These are phyloP conservation scores for Oncorhynchus mykiss DNA, from an alignment of 2,113 vertebrate species.

Conservation along the genomic window DNA sequence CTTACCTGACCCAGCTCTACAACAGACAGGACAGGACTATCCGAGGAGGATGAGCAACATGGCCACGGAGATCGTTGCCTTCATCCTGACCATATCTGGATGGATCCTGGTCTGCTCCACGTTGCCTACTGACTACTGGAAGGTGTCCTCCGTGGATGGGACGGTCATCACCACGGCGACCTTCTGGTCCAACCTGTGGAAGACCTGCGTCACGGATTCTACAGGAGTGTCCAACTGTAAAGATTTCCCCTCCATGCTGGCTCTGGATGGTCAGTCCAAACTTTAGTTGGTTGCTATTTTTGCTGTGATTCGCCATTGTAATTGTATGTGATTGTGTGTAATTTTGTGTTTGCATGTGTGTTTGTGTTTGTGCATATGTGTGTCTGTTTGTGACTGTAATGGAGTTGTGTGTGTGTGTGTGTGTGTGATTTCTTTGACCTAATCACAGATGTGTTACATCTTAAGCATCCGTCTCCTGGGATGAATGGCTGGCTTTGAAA, in stretches of 20 bases:
- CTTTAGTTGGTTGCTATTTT: not conserved
- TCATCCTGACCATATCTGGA: slow-evolving; percentile 77
- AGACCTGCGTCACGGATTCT: slow-evolving; percentile 86
- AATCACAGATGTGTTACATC: not conserved
- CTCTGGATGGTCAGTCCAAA: slow-evolving; percentile 79
- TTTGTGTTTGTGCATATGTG: not conserved
- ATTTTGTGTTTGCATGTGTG: not conserved
- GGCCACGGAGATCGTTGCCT: slow-evolving; percentile 78
- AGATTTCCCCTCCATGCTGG: slow-evolving; percentile 88
- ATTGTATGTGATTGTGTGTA: too few species aligned
- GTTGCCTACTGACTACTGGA: slow-evolving; percentile 86
- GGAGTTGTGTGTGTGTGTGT: not conserved
- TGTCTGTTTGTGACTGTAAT: too few species aligned
- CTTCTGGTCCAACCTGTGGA: slow-evolving; percentile 87
- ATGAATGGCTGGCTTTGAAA: slow-evolving; percentile 39
- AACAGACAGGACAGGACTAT: not conserved
- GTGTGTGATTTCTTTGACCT: not conserved
- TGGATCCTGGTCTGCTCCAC: slow-evolving; percentile 84
- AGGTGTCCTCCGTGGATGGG: slow-evolving; percentile 84
- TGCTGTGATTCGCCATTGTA: too few species aligned
- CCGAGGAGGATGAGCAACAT: slow-evolving; percentile 73
- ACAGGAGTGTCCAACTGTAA: slow-evolving; percentile 88
- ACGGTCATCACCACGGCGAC: slow-evolving; percentile 88
- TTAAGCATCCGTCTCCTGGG: slow-evolving; percentile 18
- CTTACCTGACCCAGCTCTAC: not conserved